Evolutionary conservation across 2,113 vertebrate genomes (phyloP), one percentile per base, ranked within the genome.

Genomic region (Oostethus manadensis): DNA sequence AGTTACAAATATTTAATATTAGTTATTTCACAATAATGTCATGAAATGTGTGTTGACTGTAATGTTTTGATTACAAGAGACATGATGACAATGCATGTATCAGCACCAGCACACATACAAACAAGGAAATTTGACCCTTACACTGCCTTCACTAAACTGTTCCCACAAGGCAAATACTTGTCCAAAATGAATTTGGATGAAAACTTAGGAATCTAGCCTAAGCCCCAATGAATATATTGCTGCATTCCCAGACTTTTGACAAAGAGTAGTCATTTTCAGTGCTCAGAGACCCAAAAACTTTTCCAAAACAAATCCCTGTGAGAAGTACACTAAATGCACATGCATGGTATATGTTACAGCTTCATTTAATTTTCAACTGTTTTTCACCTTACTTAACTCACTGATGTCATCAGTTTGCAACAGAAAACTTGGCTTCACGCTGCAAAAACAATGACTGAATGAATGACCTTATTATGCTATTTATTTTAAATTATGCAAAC

Each of bases 371-470:
- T 22, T 54, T 54, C 13, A 8, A 15, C 13, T 50, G 48, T 50
- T 50, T 51, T 51, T 10, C 49, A 38, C 1, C n/a, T 14, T 13
- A 55, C 29, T 14, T 21, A 40, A 55, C 29, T 40, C 35, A 15
- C 7, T 55, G 53, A 55, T 55, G 53, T 55, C 53, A 55, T 55
- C 50, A 55, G n/a, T 15, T 55, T 55, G 33, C n/a, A 40, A 20
- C 33, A 55, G 33, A 40, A 55, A 55, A 55, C n/a, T 40, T 55
- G 53, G 53, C 53, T 13, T 21, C 33, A 40, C 14, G 33, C 35
- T 21, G 21, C 26, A 54, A 40, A 21, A 40, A 55, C 35, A 55
- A 55, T 54, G 33, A 38, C n/a, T 40, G 33, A 55, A 55, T 55
- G 35, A 40, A 21, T 40, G 53, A 40, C 18, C 6, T 21, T 21